Conservation (phyloP, 2,797 vertebrate species). For the Syngnathus rostellatus region DNA sequence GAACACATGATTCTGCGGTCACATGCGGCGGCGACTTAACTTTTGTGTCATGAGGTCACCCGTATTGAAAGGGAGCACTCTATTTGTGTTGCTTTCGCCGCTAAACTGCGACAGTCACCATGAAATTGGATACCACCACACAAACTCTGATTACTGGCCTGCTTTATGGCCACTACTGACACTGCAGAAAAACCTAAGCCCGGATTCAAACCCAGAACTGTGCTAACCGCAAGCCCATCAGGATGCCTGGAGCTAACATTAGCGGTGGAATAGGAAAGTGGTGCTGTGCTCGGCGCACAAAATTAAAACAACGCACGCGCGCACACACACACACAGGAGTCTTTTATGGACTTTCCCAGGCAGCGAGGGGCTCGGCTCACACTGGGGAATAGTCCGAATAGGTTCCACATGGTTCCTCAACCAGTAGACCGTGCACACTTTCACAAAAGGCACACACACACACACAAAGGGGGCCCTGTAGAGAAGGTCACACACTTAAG, state of each 20-base stretch:
- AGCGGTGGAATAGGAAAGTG: background rate
- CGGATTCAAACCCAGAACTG: background rate
- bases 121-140: constrained; percentile 1
- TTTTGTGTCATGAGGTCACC: constrained; percentile 1
- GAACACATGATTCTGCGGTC: background rate
- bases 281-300: background rate
- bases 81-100: background rate
- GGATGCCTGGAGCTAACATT: background rate
- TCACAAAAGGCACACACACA: constrained; percentile 29
- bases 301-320: background rate
- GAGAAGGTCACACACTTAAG: constrained; percentile 19
- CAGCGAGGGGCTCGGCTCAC: constrained; percentile 51
- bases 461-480: constrained; percentile 11
- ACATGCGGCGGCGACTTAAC: background rate
- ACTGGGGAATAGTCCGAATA: constrained; percentile 65
- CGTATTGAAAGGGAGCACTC: background rate
- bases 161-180: background rate
- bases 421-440: constrained; percentile 47
- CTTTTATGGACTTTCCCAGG: constrained; percentile 77
- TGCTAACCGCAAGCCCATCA: background rate
- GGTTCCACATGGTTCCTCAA: constrained; percentile 75
- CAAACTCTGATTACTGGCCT: background rate
- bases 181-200: background rate
- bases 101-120: background rate
- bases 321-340: constrained; percentile 57